Percentiles rank a stretch among this genome's conserved stretches.
Evolutionary conservation across 2,113 vertebrate species (phyloP).

Genomic region (Caranx melampygus): DNA sequence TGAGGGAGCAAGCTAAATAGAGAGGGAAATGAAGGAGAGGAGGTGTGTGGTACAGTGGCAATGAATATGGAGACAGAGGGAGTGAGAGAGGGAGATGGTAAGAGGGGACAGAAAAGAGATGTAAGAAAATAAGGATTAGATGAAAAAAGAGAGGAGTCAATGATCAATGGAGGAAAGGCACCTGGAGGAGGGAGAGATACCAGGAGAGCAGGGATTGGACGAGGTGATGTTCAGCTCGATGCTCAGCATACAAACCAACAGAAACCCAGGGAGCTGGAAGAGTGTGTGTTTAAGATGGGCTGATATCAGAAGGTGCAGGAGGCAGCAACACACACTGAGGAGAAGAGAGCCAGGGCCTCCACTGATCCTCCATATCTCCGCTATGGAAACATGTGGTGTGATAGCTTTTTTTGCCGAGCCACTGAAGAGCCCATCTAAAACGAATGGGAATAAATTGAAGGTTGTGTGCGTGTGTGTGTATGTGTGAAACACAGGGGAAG

Average conservation of each 20-base stretch:
- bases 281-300: conserved; percentile 26
- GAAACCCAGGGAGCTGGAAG: conserved; percentile 25
- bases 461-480: conserved; percentile 22
- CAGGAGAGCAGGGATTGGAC: conserved; percentile 3
- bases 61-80: conserved; percentile 20
- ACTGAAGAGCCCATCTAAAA: conserved; percentile 50
- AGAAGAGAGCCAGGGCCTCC: neutral
- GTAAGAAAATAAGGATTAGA: conserved; percentile 26
- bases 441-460: conserved; percentile 47
- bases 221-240: conserved; percentile 28
- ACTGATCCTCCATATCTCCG: conserved; percentile 4
- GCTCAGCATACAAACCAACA: conserved; percentile 14
- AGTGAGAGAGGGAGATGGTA: conserved; percentile 8
- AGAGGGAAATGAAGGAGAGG: conserved; percentile 1
- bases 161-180: conserved; percentile 35
- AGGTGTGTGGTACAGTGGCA: neutral
- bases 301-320: conserved; percentile 28
- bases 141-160: conserved; percentile 26
- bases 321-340: neutral
- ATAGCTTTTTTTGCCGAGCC: conserved; percentile 39
- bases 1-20: conserved; percentile 8
- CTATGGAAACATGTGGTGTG: conserved; percentile 35
- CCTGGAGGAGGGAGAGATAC: conserved; percentile 14
- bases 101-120: neutral
- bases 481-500: neutral